These are phyloP conservation scores for Grammomys surdaster DNA, from an alignment of 2,113 vertebrate species.

Conservation along the genomic window DNA sequence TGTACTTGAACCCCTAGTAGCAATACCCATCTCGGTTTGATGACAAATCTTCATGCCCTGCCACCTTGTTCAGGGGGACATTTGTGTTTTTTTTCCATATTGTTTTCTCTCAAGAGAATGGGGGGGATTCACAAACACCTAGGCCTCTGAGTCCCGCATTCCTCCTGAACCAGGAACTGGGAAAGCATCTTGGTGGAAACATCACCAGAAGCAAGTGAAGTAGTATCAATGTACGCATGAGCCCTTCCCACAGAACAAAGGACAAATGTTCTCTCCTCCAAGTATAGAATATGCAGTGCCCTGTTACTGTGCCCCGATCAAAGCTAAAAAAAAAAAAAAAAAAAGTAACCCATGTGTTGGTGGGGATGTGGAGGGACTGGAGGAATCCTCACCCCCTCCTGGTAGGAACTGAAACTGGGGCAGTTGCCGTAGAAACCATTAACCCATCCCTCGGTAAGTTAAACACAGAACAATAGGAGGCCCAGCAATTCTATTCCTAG, in stretches of 20 bases:
- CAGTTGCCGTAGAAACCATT: not conserved
- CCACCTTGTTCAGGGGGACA: too few species aligned
- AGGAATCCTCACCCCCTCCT: not conserved
- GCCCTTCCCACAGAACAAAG: not conserved
- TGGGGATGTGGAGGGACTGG: not conserved
- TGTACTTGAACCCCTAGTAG: not conserved
- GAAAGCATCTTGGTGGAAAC: not conserved
- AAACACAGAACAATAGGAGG: not conserved
- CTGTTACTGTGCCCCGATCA: not conserved
- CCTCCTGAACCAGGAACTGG: not conserved
- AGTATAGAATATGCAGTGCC: not conserved
- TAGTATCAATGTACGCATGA: not conserved
- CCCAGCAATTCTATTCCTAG: not conserved
- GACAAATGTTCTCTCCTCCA: not conserved
- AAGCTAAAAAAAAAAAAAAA: not conserved
- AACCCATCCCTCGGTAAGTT: not conserved
- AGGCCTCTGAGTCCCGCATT: not conserved
- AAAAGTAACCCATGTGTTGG: not conserved
- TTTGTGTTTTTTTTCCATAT: not conserved
- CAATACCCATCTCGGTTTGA: rapidly evolving
- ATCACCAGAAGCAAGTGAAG: not conserved
- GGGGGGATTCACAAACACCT: too few species aligned
- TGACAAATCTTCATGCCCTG: not conserved
- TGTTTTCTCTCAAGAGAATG: not conserved
- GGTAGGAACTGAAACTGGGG: not conserved